phyloP scores from a whole-genome alignment of 2,797 vertebrate species.

The Phyllotis vaccarum region DNA sequence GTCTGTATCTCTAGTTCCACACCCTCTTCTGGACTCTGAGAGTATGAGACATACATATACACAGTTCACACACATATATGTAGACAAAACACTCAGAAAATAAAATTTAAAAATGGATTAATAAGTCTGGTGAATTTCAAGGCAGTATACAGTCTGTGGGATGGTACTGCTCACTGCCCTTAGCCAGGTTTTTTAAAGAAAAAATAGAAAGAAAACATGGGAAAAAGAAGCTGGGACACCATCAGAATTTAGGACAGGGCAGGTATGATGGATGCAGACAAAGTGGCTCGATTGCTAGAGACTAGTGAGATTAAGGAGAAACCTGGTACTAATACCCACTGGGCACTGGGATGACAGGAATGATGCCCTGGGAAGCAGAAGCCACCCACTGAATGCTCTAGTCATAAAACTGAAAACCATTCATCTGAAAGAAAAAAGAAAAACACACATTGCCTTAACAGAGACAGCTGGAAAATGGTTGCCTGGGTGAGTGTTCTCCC shows the following conservation, averaged over 20 bases:
- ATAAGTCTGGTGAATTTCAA: neutral
- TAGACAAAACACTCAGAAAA: neutral
- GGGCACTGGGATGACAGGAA: neutral
- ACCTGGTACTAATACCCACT: neutral
- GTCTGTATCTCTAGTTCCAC: neutral
- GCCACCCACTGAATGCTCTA: neutral
- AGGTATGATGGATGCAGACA: neutral
- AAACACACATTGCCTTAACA: neutral
- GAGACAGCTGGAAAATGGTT: neutral
- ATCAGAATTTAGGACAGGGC: neutral
- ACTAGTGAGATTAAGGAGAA: neutral
- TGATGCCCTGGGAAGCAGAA: neutral
- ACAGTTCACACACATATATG: neutral
- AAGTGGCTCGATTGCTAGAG: neutral
- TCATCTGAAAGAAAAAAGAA: neutral
- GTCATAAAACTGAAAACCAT: neutral
- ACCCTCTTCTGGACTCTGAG: neutral
- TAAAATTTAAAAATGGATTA: neutral
- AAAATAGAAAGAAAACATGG: neutral
- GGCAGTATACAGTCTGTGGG: neutral
- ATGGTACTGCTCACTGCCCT: neutral
- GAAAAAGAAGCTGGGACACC: neutral
- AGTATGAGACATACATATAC: neutral
- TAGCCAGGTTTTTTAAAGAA: neutral
- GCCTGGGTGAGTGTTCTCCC: neutral